These are phyloP conservation scores for Nothocercus julius DNA, from an alignment of 2,113 vertebrate genomes.

Conservation along the genomic window DNA sequence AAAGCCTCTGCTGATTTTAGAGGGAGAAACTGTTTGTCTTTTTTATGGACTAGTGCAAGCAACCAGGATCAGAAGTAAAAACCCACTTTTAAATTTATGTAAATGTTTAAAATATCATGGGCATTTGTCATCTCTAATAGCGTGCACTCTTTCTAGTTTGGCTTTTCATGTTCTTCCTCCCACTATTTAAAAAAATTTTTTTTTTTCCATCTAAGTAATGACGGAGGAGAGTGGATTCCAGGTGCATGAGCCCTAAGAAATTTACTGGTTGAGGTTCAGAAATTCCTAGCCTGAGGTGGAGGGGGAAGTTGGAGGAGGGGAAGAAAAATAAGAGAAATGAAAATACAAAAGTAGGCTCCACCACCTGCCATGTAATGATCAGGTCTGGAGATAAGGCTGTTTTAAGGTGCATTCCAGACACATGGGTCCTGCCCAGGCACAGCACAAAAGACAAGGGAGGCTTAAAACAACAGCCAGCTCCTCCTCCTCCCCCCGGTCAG, in stretches of 20 bases:
- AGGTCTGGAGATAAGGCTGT: constrained; percentile 75
- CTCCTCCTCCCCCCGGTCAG: constrained; percentile 25
- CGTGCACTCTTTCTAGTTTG: neutral
- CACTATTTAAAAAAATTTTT: neutral
- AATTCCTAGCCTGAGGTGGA: constrained; percentile 73
- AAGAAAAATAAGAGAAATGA: constrained; percentile 73
- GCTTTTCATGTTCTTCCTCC: constrained; percentile 7
- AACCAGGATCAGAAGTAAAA: neutral
- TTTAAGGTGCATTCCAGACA: constrained; percentile 77
- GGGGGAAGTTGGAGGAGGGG: constrained; percentile 54
- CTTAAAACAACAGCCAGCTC: constrained; percentile 56
- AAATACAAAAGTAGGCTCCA: constrained; percentile 45
- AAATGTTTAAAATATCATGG: neutral
- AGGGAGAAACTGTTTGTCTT: neutral
- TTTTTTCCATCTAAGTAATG: neutral
- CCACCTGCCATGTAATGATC: constrained; percentile 82
- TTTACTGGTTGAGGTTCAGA: constrained; percentile 74
- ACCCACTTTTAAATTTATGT: neutral
- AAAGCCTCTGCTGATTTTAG: neutral
- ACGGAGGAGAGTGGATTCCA: constrained; percentile 43
- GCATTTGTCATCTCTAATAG: neutral
- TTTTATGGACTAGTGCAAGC: neutral
- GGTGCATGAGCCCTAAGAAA: constrained; percentile 53
- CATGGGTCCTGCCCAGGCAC: constrained; percentile 73
- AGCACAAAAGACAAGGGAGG: constrained; percentile 41